Base-by-base conservation (phyloP, 2,113 vertebrate species). In the Recurvirostra avosetta region DNA sequence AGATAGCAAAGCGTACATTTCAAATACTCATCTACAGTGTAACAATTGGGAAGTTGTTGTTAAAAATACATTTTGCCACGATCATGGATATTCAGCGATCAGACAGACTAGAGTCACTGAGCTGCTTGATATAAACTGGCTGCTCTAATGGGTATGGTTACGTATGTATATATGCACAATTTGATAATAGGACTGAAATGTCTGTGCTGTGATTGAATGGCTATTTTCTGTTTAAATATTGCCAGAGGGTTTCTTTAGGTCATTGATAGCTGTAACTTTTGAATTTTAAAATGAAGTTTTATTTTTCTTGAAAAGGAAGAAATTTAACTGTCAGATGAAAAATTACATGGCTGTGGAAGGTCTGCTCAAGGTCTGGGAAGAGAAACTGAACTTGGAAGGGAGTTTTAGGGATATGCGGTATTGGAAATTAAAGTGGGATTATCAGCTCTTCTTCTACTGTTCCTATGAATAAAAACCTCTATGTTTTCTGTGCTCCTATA, bases 41-140 rank as follows among this genome's bases (percentile, higher is more conserved):
- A 32, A 38, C 49, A 72, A 27, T 12, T 5, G 43, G 41, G 41
- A 49, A 58, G 19, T 7, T 74, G 59, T 29, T 40, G 63, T 49
- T 63, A 40, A 88, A 92, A 73, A 9, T 2, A 6, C 5, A 1
- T 62, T 80, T 79, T 88, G 5, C 56, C 8, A 0, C 3, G 32
- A 14, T 5, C 12, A 0, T 0, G n/a, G 72, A 5, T 25, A 12
- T 55, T 55, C 71, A 32, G 56, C 0, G 2, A n/a, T 58, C 15
- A 45, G 61, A 32, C 23, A 62, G 47, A 3, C 12, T 2, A 1
- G 49, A 52, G 76, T 1, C 43, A 5, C 29, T 3, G 66, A 41
- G 67, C 1, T n/a, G 52, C 41, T 7, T 26, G 71, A 2, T 55
- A 11, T 2, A 55, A 43, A 10, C 47, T 1, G 45, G 26, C 4